Evolutionary conservation across 2,888 invertebrate species (phyloP).

Genomic region (Chaetogeoica ovagalla): DNA sequence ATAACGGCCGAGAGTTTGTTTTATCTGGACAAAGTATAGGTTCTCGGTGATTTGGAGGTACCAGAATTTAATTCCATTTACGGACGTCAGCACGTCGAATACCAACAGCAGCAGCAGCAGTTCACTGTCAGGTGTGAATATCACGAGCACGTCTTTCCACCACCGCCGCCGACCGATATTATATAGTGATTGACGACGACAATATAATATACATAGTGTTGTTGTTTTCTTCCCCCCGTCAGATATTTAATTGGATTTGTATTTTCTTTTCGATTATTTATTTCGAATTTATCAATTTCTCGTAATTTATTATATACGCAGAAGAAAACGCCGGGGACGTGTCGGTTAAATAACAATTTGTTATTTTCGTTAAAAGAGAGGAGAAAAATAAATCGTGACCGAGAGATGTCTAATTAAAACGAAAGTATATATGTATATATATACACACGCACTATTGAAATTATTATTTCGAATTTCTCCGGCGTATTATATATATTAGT

Average conservation of each 20-base stretch:
- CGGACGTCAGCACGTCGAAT: conserved; percentile 6
- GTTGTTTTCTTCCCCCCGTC: neutral
- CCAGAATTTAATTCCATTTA: conserved; percentile 48
- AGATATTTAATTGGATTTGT: conserved; percentile 3
- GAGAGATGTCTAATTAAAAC: conserved; percentile 22
- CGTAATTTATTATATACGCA: neutral
- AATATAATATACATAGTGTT: neutral
- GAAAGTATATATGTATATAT: conserved; percentile 15
- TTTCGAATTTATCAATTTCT: neutral
- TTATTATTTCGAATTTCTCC: conserved; percentile 19
- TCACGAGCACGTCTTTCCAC: neutral
- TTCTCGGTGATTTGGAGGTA: conserved; percentile 4
- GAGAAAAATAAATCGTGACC: conserved; percentile 2
- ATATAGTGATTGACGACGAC: conserved; percentile 14
- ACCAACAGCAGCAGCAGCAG: neutral
- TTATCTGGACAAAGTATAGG: conserved; percentile 5
- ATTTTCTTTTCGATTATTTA: conserved; percentile 2
- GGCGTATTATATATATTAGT: neutral
- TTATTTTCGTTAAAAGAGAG: neutral
- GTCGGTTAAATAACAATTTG: neutral
- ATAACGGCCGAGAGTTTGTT: too few species aligned
- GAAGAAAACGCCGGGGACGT: too few species aligned
- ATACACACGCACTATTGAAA: neutral
- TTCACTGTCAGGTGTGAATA: conserved; percentile 5
- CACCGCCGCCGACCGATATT: neutral